Conservation (phyloP, 2,888 invertebrate genomes). For the Mellilla xanthometata region DNA sequence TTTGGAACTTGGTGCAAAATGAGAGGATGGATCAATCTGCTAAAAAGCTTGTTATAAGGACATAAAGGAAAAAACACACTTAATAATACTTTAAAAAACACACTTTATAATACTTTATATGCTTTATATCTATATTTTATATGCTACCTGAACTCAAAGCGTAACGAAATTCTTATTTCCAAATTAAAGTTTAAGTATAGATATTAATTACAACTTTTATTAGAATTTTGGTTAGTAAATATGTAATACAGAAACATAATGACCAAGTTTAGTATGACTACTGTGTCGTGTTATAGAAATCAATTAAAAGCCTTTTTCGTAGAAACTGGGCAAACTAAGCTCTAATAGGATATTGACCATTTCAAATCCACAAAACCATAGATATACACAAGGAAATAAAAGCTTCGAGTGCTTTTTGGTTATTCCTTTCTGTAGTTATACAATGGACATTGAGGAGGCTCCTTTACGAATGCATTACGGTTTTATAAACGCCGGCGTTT, state of each 20-base stretch:
- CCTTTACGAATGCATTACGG: conserved; percentile 46
- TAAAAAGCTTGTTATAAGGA: too few species aligned
- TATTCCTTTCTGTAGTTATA: conserved; percentile 59
- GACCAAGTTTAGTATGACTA: conserved; percentile 5
- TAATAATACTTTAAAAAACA: too few species aligned
- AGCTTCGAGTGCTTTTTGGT: conserved; percentile 61
- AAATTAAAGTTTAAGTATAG: too few species aligned
- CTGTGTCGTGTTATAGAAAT: conserved; percentile 24
- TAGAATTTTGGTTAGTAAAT: too few species aligned
- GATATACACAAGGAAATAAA: conserved; percentile 64
- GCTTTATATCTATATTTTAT: too few species aligned
- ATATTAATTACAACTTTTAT: too few species aligned
- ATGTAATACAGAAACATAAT: background rate
- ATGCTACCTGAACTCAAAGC: too few species aligned
- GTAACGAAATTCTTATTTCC: too few species aligned
- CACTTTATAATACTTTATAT: too few species aligned
- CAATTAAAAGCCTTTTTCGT: conserved; percentile 37
- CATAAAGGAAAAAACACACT: too few species aligned
- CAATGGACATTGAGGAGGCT: conserved; percentile 54
- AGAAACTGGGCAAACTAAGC: conserved; percentile 52
- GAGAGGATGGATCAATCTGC: too few species aligned
- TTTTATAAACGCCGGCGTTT: conserved; percentile 72
- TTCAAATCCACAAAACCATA: conserved; percentile 48
- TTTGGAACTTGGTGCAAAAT: too few species aligned
- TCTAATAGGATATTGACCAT: conserved; percentile 63